These are phyloP conservation scores for Aplidium turbinatum DNA, from an alignment of 23 tunicate genomes.

Conservation along the genomic window DNA sequence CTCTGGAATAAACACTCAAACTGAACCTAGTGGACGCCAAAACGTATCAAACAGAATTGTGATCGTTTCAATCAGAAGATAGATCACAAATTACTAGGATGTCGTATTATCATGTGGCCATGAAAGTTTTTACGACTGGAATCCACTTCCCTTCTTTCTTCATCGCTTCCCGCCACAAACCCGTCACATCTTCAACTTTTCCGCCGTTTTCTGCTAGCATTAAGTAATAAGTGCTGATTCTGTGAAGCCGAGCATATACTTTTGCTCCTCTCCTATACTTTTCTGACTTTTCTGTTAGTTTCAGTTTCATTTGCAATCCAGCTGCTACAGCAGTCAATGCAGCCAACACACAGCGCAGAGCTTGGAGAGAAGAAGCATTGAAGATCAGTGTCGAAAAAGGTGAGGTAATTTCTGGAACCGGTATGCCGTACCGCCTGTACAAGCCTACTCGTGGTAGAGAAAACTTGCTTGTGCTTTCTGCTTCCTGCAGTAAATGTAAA, in stretches of 20 bases:
- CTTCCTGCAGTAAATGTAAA: not conserved
- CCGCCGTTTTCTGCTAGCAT: conserved; percentile 86
- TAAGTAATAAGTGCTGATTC: conserved; percentile 69
- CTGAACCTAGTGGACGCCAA: no score
- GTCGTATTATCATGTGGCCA: conserved; percentile 59
- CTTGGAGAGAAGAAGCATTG: conserved; percentile 30
- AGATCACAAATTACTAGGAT: no score
- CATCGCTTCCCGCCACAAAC: conserved; percentile 89
- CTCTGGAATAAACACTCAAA: no score
- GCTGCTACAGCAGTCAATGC: conserved; percentile 61
- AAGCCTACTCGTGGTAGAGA: not conserved
- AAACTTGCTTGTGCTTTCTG: not conserved
- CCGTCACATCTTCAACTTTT: conserved; percentile 76
- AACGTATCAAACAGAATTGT: no score
- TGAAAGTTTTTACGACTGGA: conserved; percentile 72
- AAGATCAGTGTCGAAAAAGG: not conserved
- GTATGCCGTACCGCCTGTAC: conserved; percentile 5
- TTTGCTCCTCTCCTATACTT: conserved; percentile 84
- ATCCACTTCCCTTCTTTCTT: conserved; percentile 76
- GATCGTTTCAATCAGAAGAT: no score
- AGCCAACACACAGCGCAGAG: conserved; percentile 60
- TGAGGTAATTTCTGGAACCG: conserved; percentile 6
- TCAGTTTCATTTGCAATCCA: conserved; percentile 79
- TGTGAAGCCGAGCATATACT: conserved; percentile 61
- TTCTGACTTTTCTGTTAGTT: conserved; percentile 73